phyloP scores from a whole-genome alignment of 1,140 invertebrate genomes.

The Elymnias hypermnestra region DNA sequence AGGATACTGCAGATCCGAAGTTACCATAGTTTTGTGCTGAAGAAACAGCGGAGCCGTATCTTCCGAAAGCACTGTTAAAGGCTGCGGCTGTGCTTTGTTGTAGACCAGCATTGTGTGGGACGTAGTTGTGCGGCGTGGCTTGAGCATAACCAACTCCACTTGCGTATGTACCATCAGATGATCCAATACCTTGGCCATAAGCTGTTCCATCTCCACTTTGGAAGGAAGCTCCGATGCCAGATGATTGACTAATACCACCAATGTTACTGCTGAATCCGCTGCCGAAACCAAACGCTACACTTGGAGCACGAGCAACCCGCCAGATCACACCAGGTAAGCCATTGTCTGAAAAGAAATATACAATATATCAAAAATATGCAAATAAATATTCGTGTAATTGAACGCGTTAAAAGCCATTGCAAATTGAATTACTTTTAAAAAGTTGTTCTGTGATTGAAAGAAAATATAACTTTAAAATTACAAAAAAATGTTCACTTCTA shows the following conservation, averaged over 20 bases:
- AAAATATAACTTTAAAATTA: background rate
- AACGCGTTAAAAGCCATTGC: no score
- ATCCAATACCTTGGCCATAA: conserved; percentile 33
- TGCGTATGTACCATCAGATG: conserved; percentile 12
- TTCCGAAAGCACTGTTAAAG: conserved; percentile 18
- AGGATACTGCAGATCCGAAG: conserved; percentile 37
- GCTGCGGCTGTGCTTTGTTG: conserved; percentile 2
- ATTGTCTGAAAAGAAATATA: conserved; percentile 18
- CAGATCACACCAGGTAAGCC: conserved; percentile 2
- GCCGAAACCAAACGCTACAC: conserved; percentile 52
- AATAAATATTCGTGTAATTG: no score
- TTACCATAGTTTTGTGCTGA: conserved; percentile 38
- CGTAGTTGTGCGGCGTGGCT: conserved; percentile 7
- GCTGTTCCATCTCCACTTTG: conserved; percentile 47
- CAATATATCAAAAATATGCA: background rate
- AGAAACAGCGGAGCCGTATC: conserved; percentile 26
- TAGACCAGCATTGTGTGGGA: background rate
- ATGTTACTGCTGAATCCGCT: conserved; percentile 62
- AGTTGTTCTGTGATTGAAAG: background rate
- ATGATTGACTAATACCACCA: conserved; percentile 54
- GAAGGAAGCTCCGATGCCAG: conserved; percentile 48
- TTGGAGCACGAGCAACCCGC: conserved; percentile 13
- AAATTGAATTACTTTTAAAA: background rate
- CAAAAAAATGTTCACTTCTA: no score
- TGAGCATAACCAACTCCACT: conserved; percentile 18